Evolutionary conservation across 1,140 invertebrate genomes (phyloP), one percentile per base, ranked within the genome.

Genomic region (Diorhabda sublineata): DNA sequence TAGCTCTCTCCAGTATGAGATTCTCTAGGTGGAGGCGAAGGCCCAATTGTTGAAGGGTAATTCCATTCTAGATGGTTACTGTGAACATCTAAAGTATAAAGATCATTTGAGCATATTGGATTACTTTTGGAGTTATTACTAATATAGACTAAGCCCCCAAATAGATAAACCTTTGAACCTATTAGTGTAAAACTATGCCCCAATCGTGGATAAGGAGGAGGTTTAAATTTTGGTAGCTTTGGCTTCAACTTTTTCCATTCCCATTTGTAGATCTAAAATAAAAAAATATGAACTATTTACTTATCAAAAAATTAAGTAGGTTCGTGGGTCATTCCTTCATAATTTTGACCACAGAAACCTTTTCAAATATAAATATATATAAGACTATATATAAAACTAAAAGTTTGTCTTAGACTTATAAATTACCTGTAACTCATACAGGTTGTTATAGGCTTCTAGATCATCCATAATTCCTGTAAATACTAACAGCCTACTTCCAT

Each of bases 391-490:
- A 11, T 9, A 45, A 42, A 26, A 26, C 26, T 26, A 26, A 26
- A 26, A 26, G 43, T 58, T 43, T 58, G 47, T 5, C 41, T 67
- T 68, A 7, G 7, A 57, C 56, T 8, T 11, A 3, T 7, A 58
- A 73, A 67, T 72, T 77, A 85, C 84, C 84, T 98, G 95, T 5
- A 99, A 84, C 83, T 99, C 98, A 82, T 96, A 99, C 2, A 99
- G 82, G 81, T 99, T 97, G 85, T 98, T 98, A 26, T 96, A 98
- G 84, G 99, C 99, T 84, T 98, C 98, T 67, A 97, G 98, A 89
- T 98, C 99, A 82, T 99, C 98, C 52, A 99, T 92, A 98, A 99
- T 99, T 64, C 98, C 98, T 76, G 98, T 98, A 85, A 99, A 99
- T 42, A 98, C 94, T 61, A 99, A 87, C 68, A 99, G 91, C 64